phyloP scores from a whole-genome alignment of 64 coral and sea anemone species.

The Acropora yongei region DNA sequence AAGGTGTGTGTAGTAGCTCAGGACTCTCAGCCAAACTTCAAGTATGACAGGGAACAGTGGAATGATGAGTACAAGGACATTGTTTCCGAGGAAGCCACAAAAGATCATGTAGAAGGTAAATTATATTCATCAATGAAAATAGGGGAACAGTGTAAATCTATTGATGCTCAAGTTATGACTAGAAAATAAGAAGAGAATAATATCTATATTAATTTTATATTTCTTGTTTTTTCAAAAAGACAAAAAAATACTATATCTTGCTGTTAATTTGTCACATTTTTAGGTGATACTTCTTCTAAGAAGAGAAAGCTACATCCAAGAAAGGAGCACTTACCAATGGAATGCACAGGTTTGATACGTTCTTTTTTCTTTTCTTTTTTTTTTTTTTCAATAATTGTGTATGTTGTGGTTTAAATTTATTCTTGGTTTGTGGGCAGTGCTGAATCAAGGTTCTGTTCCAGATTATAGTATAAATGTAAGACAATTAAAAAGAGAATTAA shows the following conservation, averaged over 20 bases:
- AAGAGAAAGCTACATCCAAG: slow-evolving; percentile 26
- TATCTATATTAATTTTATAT: no score
- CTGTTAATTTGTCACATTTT: background rate
- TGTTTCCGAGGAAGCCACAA: background rate
- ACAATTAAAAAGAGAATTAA: background rate
- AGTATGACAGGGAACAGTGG: slow-evolving; percentile 50
- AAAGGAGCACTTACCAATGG: background rate
- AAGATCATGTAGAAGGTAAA: background rate
- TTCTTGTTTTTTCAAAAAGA: background rate
- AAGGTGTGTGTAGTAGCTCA: slow-evolving; percentile 22
- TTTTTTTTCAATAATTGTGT: no score
- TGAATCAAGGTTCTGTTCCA: background rate
- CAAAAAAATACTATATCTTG: background rate
- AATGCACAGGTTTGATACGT: slow-evolving; percentile 7
- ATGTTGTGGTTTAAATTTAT: no score
- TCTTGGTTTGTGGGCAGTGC: no score
- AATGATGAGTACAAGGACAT: slow-evolving; percentile 18
- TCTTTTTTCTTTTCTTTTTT: background rate
- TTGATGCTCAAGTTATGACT: background rate
- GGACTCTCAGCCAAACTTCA: slow-evolving; percentile 19
- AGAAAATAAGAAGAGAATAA: no score
- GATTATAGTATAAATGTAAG: background rate
- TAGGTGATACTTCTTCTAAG: slow-evolving; percentile 43
- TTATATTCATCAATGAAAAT: background rate
- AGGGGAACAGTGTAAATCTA: background rate